Base-by-base conservation (phyloP, 1,140 invertebrate species). In the Probaryconus sp. region DNA sequence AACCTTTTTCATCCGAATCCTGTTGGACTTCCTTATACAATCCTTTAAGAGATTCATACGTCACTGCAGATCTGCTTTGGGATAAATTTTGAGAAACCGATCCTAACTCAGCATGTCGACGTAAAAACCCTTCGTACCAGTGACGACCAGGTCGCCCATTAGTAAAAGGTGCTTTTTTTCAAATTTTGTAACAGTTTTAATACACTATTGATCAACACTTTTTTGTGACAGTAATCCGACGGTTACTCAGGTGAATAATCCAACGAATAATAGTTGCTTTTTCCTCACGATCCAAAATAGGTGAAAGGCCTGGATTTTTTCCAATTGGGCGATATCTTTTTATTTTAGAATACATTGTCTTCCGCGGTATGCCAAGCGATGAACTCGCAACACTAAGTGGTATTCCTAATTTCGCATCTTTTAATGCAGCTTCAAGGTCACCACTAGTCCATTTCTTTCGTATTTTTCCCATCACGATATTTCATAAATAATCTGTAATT, bases 171-270 rank as follows among this genome's bases (percentile, higher is more conserved):
- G n/a, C n/a, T n/a, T n/a, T n/a, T n/a, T n/a, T n/a, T n/a, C n/a
- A n/a, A n/a, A n/a, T n/a, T n/a, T n/a, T n/a, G n/a, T n/a, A n/a
- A n/a, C n/a, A n/a, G n/a, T n/a, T n/a, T n/a, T n/a, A n/a, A n/a
- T n/a, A n/a, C n/a, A n/a, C n/a, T n/a, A n/a, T n/a, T n/a, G n/a
- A n/a, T n/a, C n/a, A n/a, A n/a, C n/a, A n/a, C n/a, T n/a, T n/a
- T n/a, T n/a, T n/a, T n/a, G n/a, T n/a, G n/a, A 80, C 28, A 20
- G 83, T 80, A 63, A 84, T 78, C 37, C 80, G 79, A 42, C 51
- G 63, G 43, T 79, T 64, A 38, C 53, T 72, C 47, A 83, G 75
- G 4, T 61, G 53, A 38, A 76, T 47, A 16, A 81, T 38, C 83
- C 83, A 85, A 28, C 61, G 63, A 17, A 78, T 68, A 33, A 82